Percentiles rank a stretch among this genome's conserved stretches.
These are phyloP conservation scores for Sicus ferrugineus DNA, from an alignment of 2,888 invertebrate species.

Conservation along the genomic window DNA sequence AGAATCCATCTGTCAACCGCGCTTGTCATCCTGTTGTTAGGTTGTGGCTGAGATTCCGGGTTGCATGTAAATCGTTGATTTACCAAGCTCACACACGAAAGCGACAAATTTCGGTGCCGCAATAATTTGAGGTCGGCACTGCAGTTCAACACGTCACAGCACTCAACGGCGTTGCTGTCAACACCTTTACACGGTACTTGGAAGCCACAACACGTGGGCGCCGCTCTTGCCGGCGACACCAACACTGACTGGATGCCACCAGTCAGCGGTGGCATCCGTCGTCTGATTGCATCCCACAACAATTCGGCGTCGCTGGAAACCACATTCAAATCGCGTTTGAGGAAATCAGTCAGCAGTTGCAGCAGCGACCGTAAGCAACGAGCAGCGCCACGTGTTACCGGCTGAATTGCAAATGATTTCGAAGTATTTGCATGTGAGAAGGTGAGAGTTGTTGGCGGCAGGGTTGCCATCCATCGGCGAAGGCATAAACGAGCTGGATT, in stretches of 20 bases:
- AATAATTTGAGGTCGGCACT: background rate
- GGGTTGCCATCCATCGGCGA: no score
- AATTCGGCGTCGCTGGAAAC: background rate
- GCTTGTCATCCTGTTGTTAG: no score
- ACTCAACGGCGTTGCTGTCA: background rate
- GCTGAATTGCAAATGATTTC: background rate
- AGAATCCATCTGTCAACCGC: no score
- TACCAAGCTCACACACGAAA: background rate
- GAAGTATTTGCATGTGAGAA: background rate
- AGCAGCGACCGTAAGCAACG: background rate
- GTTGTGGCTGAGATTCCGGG: no score
- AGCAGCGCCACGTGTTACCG: background rate
- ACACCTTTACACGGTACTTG: background rate
- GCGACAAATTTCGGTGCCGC: background rate
- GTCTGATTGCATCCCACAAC: no score
- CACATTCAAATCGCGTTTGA: background rate
- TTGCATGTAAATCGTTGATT: slow-evolving; percentile 7
- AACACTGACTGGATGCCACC: no score
- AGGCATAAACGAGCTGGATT: no score
- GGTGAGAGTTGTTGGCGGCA: background rate
- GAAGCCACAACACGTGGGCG: background rate
- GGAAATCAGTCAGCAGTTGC: background rate
- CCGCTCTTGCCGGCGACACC: no score
- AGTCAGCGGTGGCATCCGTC: no score
- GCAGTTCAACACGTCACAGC: no score